Evolutionary conservation across 2,888 invertebrate genomes (phyloP).

Genomic region (Polymixis lichenea): DNA sequence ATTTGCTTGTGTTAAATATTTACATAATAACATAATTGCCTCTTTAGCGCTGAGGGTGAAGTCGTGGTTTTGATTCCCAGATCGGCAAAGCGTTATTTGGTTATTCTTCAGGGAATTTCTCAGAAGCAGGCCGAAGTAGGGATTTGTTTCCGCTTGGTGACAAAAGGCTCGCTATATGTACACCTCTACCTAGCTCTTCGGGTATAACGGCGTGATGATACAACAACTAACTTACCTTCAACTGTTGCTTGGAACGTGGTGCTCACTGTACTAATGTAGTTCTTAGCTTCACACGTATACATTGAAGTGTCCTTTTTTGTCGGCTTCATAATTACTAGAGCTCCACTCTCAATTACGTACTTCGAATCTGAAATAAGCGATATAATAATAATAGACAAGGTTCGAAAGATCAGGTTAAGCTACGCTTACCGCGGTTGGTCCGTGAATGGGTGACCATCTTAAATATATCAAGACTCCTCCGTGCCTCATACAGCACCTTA

Average conservation of each 20-base stretch:
- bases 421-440: too few species aligned
- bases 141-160: too few species aligned
- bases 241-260: constrained; percentile 24
- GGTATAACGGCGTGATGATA: too few species aligned
- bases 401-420: too few species aligned
- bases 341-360: constrained; percentile 47
- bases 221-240: constrained; percentile 41
- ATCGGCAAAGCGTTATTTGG: neutral
- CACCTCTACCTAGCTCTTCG: neutral
- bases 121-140: too few species aligned
- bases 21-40: neutral
- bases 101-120: neutral
- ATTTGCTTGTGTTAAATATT: neutral
- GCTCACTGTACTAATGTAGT: constrained; percentile 28
- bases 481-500: too few species aligned
- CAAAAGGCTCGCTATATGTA: too few species aligned
- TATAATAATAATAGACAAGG: neutral
- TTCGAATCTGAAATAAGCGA: constrained; percentile 49
- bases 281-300: constrained; percentile 57
- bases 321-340: constrained; percentile 52
- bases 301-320: constrained; percentile 32
- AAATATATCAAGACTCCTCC: too few species aligned
- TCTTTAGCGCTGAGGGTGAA: neutral
- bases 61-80: neutral
- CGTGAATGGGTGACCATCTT: too few species aligned